These are phyloP conservation scores for Apoda limacodes DNA, from an alignment of 2,888 invertebrate species.

Conservation along the genomic window DNA sequence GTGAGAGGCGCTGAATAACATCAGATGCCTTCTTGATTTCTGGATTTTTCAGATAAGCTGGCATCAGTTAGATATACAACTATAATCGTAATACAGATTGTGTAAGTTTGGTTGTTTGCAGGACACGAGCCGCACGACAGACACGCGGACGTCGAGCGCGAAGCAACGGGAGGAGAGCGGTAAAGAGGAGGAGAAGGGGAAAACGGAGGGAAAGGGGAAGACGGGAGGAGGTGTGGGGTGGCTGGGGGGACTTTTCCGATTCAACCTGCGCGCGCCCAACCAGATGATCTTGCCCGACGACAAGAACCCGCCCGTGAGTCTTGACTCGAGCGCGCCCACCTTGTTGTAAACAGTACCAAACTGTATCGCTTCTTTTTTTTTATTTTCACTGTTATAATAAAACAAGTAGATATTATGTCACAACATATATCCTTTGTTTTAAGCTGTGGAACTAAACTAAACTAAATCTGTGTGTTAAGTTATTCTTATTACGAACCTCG, in stretches of 20 bases:
- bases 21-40: no score
- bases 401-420: no score
- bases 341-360: constrained; percentile 7
- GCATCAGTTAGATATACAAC: no score
- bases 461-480: no score
- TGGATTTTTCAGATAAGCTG: no score
- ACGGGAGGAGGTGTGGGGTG: constrained; percentile 68
- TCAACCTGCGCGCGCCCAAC: constrained; percentile 86
- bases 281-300: constrained; percentile 97
- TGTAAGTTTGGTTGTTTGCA: constrained; percentile 5
- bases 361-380: no score
- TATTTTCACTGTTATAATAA: no score
- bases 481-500: no score
- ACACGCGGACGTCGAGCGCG: constrained; percentile 36
- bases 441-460: no score
- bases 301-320: constrained; percentile 87
- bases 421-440: no score
- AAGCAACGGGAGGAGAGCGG: constrained; percentile 19
- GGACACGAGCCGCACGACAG: constrained; percentile 76
- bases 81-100: no score
- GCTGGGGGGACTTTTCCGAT: constrained; percentile 90
- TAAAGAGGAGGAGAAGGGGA: constrained; percentile 17
- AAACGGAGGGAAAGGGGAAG: constrained; percentile 19
- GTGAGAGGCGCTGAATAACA: no score
- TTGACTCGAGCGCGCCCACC: constrained; percentile 1